Evolutionary conservation across 2,797 vertebrate genomes (phyloP), one percentile per base, ranked within the genome.

Genomic region (Melanogrammus aeglefinus): DNA sequence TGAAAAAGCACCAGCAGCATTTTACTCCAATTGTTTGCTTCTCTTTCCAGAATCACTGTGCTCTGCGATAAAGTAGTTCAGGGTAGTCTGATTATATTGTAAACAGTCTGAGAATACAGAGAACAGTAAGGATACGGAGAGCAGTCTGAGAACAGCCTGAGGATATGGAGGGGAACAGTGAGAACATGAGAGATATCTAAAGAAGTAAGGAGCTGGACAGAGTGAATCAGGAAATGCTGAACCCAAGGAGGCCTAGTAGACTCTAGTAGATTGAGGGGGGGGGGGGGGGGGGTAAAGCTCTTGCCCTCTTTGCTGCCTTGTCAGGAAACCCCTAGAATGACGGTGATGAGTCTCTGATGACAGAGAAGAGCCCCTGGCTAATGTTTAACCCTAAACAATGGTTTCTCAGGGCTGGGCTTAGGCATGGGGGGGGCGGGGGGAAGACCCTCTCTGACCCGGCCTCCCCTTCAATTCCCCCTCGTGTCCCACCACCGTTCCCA

Each of bases 341-440:
- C 92, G 91, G 79, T 92, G 92, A 92, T 89, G 91, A 88, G 85
- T 76, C 83, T 79, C 71, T 85, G 92, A 86, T 93, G 92, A 94
- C 90, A 91, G 90, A 89, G 81, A 75, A 78, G 79, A 74, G 89
- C 92, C 92, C 82, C 84, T 73, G 84, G 92, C 84, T 63, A 85
- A 44, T 77, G 77, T 89, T 91, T 84, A 90, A 88, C 84, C 87
- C 83, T 76, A 74, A 73, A 83, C 87, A 87, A 85, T 72, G 81
- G 83, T 76, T 84, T 80, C 84, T 87, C 83, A 86, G 76, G 84
- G 83, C 80, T 81, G 75, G 66, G 47, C 29, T 35, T 35, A 18
- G 39, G 38, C 38, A 82, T 31, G 44, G 74, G 31, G 72, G 57
- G 35, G 57, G 76, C 69, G 74, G 31, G 72, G 57, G 35, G 57